Base-by-base conservation (phyloP, 2,888 invertebrate species). In the Coelopa pilipes region DNA sequence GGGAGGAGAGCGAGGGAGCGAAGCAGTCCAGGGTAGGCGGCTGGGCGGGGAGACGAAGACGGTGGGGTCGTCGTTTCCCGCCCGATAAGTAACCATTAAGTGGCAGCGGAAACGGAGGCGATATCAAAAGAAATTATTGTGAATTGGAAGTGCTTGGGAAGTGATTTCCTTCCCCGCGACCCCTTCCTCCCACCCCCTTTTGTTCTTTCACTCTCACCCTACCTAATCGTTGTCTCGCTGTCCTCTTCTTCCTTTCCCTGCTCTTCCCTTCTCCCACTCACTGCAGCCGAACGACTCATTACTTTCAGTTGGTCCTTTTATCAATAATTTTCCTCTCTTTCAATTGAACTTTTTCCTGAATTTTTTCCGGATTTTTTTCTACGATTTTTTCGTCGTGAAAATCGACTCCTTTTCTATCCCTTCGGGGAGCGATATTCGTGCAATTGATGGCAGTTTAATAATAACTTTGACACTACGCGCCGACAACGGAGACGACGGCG, bases 401-500 rank as follows among this genome's bases (percentile, higher is more conserved):
- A 34, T 34, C 34, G 34, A 34, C 34, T 34, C 19, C 3, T 57
- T 57, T 19, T 57, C 3, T 57, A n/a, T 34, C 34, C 34, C 34
- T 34, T 34, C 34, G 34, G 34, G 34, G 46, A 65, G 15, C 15
- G 24, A 34, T 46, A 65, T 45, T 65, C 65, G 19, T 65, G 65
- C 65, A 65, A 65, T 65, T 65, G 65, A 65, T 65, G 65, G 65
- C 47, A 65, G 46, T 65, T 65, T 65, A 65, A 65, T 65, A 65
- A 65, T 65, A 65, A 65, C 65, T 65, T 34, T 47, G 65, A 65
- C 65, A 65, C 62, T 62, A 1, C 65, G 19, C 65, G 19, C 57
- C 57, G 57, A 59, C 2, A 21, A 21, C 24, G 17, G 11, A 12
- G 19, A 12, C 57, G 12, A 59, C 19, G 13, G 17, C 57, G 2